Percentiles rank a stretch among this genome's conserved stretches.
These are phyloP conservation scores for Eidolon helvum DNA, from an alignment of 2,113 vertebrate species.

Conservation along the genomic window DNA sequence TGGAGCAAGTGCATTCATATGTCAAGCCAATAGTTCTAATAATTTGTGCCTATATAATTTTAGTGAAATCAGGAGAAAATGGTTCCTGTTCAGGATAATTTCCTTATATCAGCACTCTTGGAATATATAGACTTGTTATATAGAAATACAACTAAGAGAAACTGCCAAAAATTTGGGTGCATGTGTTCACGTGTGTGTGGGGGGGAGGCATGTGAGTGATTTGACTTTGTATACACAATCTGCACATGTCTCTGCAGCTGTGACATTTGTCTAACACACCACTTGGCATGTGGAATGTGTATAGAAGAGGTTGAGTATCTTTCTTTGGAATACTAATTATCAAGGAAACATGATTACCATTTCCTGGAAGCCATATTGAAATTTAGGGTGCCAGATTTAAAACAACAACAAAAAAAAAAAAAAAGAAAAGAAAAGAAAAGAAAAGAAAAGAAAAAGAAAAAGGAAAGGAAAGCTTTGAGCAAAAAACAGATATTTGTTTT, in stretches of 20 bases:
- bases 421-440: background rate
- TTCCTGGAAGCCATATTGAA: background rate
- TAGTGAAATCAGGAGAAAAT: background rate
- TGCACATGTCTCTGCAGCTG: constrained; percentile 31
- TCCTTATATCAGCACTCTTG: background rate
- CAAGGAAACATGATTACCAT: constrained; percentile 25
- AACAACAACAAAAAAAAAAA: background rate
- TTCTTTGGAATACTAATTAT: constrained; percentile 57
- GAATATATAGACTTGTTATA: background rate
- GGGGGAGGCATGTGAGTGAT: background rate
- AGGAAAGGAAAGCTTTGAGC: background rate
- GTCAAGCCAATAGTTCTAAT: background rate
- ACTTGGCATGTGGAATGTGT: background rate
- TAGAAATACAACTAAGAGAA: constrained; percentile 30
- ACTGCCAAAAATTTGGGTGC: constrained; percentile 22
- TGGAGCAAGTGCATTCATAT: background rate
- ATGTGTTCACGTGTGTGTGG: background rate
- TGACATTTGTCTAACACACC: constrained; percentile 22
- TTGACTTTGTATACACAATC: background rate
- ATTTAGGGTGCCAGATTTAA: background rate
- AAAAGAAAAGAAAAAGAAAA: background rate
- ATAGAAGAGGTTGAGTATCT: constrained; percentile 12
- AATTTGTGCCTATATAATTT: background rate
- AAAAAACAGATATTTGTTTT: background rate
- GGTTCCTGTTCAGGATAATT: background rate